Evolutionary conservation across 1,140 invertebrate species (phyloP).

Genomic region (Diploscapter pachys): DNA sequence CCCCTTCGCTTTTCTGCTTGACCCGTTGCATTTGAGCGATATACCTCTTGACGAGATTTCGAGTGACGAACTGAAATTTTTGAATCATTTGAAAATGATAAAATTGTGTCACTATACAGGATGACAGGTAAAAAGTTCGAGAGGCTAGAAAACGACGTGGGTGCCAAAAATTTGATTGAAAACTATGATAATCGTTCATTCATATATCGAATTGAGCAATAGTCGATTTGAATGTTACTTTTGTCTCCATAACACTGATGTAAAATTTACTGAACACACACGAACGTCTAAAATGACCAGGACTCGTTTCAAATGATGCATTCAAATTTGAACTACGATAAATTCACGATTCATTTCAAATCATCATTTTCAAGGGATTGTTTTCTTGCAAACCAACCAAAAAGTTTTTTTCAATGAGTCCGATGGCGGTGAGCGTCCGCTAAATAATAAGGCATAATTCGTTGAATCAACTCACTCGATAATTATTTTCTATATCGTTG

Average conservation of each 20-base stretch:
- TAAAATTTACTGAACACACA: too few relatives aligned
- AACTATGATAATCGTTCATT: not conserved
- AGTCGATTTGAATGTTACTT: too few relatives aligned
- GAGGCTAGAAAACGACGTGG: not conserved
- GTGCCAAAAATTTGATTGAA: not conserved
- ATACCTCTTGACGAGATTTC: slow-evolving; percentile 74
- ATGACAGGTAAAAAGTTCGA: not conserved
- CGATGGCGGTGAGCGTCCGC: slow-evolving; percentile 32
- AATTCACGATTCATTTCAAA: too few relatives aligned
- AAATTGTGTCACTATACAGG: not conserved
- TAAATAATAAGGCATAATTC: slow-evolving; percentile 30
- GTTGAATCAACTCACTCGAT: slow-evolving; percentile 33
- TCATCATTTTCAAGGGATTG: too few relatives aligned
- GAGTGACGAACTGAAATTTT: slow-evolving; percentile 70
- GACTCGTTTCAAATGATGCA: too few relatives aligned
- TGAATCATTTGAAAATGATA: not conserved
- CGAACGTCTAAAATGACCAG: too few relatives aligned
- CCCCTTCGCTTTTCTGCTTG: slow-evolving; percentile 75
- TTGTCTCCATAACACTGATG: too few relatives aligned
- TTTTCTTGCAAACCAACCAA: slow-evolving; percentile 5
- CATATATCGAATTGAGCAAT: too few relatives aligned
- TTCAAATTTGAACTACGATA: too few relatives aligned
- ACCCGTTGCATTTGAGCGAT: slow-evolving; percentile 76
- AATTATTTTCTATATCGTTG: slow-evolving; percentile 41
- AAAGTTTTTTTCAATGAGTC: slow-evolving; percentile 26